A percentile compares a stretch with the other conserved stretches of the same genome.
These are phyloP conservation scores for Crocallis elinguaria DNA, from an alignment of 2,888 invertebrate genomes.

Conservation along the genomic window DNA sequence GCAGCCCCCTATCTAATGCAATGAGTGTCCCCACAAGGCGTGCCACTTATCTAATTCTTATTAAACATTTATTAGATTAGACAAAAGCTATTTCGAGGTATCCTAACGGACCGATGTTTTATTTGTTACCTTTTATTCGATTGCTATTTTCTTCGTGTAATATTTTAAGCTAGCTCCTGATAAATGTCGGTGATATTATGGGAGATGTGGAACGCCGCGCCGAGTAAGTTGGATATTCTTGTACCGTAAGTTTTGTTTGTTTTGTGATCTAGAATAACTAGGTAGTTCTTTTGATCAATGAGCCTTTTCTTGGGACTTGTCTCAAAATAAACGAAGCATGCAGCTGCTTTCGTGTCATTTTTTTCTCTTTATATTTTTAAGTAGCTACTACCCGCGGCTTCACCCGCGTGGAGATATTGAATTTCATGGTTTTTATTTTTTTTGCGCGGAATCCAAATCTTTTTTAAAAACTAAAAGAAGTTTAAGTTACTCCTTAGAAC, in stretches of 20 bases:
- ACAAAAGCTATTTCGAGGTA: slow-evolving; percentile 76
- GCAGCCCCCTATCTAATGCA: slow-evolving; percentile 73
- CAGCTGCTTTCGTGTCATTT: too few species aligned
- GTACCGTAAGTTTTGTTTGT: slow-evolving; percentile 7
- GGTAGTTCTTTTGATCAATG: background rate
- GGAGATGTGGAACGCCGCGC: slow-evolving; percentile 23
- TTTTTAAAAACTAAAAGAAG: too few species aligned
- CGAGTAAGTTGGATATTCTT: slow-evolving; percentile 21
- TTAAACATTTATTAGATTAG: slow-evolving; percentile 84
- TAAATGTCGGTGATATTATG: slow-evolving; percentile 49
- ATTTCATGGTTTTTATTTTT: too few species aligned
- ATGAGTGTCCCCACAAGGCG: slow-evolving; percentile 62
- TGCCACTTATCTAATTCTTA: slow-evolving; percentile 80
- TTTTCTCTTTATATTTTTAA: too few species aligned
- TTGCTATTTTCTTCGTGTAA: slow-evolving; percentile 65
- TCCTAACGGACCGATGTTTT: slow-evolving; percentile 75
- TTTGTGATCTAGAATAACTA: slow-evolving; percentile 5
- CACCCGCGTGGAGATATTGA: too few species aligned
- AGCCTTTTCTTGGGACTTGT: too few species aligned
- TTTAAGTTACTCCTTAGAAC: too few species aligned
- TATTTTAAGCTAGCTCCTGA: slow-evolving; percentile 47
- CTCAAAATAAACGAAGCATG: too few species aligned
- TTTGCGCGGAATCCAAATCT: too few species aligned
- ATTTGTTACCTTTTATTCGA: slow-evolving; percentile 79
- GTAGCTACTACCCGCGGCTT: too few species aligned